Evolutionary conservation across 1,140 invertebrate genomes (phyloP).

Genomic region (Pararge aegeria): DNA sequence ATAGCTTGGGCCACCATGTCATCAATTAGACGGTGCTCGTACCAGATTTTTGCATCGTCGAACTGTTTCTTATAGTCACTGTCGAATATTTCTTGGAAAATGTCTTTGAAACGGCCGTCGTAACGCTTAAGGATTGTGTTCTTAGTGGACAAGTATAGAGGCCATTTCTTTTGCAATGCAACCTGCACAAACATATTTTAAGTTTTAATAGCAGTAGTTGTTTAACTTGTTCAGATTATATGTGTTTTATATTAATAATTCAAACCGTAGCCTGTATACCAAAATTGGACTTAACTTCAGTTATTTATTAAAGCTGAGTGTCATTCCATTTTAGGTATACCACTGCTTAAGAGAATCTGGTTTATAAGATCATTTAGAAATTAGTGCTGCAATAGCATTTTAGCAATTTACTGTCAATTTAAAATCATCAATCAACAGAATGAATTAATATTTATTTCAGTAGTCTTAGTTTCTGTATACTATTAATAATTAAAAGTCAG

Average conservation of each 20-base stretch:
- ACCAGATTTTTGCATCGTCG: conserved; percentile 90
- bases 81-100: conserved; percentile 94
- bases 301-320: too few species aligned
- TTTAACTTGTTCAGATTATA: conserved; percentile 1
- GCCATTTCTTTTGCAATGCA: conserved; percentile 90
- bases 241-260: not conserved
- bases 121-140: conserved; percentile 95
- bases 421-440: too few species aligned
- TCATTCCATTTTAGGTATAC: too few species aligned
- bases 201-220: not conserved
- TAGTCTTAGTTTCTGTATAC: too few species aligned
- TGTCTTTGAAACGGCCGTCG: conserved; percentile 96
- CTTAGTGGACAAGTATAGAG: conserved; percentile 93
- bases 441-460: too few species aligned
- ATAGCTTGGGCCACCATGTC: conserved; percentile 95
- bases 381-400: too few species aligned
- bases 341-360: too few species aligned
- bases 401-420: too few species aligned
- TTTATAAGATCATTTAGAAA: too few species aligned
- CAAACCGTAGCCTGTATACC: not conserved
- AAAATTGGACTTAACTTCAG: too few species aligned
- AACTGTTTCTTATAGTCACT: conserved; percentile 89
- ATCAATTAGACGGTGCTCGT: conserved; percentile 95
- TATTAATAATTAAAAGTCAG: too few species aligned
- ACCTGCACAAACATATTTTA: conserved; percentile 61